phyloP scores from a whole-genome alignment of 2,888 invertebrate species.

The Lydus trimaculatus region DNA sequence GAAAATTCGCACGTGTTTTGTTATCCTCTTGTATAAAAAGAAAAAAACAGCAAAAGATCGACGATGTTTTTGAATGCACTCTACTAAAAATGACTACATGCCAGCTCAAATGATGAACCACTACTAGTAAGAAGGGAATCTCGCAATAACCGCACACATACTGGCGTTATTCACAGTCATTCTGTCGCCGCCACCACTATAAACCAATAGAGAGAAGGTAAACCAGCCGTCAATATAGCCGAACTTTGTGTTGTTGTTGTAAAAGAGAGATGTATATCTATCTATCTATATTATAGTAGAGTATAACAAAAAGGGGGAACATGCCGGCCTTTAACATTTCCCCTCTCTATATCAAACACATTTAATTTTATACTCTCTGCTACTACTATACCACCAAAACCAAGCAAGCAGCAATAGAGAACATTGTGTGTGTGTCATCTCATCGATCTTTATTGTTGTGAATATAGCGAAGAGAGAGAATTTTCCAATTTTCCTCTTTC shows the following conservation, averaged over 20 bases:
- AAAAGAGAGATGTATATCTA: background rate
- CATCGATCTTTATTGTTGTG: background rate
- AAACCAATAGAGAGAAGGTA: background rate
- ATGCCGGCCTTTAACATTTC: background rate
- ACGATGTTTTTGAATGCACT: background rate
- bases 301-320: background rate
- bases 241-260: background rate
- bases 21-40: no score
- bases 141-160: conserved; percentile 3
- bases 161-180: conserved; percentile 6
- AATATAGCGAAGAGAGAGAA: background rate
- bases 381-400: background rate
- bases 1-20: conserved; percentile 32
- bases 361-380: background rate
- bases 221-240: background rate
- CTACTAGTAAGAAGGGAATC: background rate
- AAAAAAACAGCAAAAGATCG: conserved; percentile 8
- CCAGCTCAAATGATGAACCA: background rate
- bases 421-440: background rate
- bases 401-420: background rate
- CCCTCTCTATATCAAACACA: conserved; percentile 2
- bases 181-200: background rate
- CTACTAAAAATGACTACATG: background rate
- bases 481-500: background rate
- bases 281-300: no score